Evolutionary conservation across 2,113 vertebrate species (phyloP), one percentile per base, ranked within the genome.

Genomic region (Stigmatopora argus): DNA sequence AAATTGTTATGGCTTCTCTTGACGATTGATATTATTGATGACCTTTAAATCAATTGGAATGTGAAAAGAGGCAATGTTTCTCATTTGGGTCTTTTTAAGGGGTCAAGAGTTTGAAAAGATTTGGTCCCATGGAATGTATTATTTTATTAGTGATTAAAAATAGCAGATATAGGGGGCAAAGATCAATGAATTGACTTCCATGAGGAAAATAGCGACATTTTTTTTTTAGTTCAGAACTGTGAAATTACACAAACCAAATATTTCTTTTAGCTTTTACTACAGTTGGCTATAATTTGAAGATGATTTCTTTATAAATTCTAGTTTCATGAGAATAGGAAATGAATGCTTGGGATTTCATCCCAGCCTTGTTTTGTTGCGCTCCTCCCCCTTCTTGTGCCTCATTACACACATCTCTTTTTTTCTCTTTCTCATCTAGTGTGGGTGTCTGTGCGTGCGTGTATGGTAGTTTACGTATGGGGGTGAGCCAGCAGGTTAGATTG

Each of bases 401-500:
- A 55, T 55, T 55, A 55, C 21, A 55, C 52, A 55, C n/a, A 12
- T 55, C 47, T 7, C 52, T 53, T 4, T 53, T 3, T n/a, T 51
- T 4, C 49, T 52, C 49, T 52, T 52, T 19, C 10, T 9, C 19
- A 19, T n/a, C 8, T n/a, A 4, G 48, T 7, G 18, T n/a, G 2
- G 2, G 51, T 52, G n/a, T 21, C 8, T 51, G n/a, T 19, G 49
- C 2, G 45, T 5, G 44, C 8, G 44, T 45, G 44, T 12, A n/a
- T 6, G 7, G 3, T 3, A 5, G 12, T 6, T 11, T 13, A 26
- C 21, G 34, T 60, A 58, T 3, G 23, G 64, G 38, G 38, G 38
- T 15, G 14, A 61, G 62, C 49, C 26, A 66, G 48, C 68, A 57
- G 56, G 73, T 77, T 74, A 46, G 46, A 71, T 70, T 70, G 76